Evolutionary conservation across 2,113 vertebrate genomes (phyloP).

Genomic region (Petrocephalus zakoni): DNA sequence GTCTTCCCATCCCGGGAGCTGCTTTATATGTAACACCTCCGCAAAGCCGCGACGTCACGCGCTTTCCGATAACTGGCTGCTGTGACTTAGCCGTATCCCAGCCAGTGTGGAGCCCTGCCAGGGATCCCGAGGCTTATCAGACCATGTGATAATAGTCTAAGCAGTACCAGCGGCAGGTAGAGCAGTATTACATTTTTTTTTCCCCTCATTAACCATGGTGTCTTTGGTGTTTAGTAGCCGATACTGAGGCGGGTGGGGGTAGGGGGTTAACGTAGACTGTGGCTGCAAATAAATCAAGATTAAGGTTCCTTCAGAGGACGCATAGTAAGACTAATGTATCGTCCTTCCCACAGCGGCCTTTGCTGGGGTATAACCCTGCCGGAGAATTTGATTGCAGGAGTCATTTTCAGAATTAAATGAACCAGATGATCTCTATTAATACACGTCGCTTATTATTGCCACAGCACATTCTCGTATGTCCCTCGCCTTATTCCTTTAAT

Average conservation of each 20-base stretch:
- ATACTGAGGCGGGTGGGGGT: not conserved
- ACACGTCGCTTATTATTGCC: not conserved
- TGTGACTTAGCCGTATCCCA: not conserved
- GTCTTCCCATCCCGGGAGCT: too few species aligned
- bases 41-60: not conserved
- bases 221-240: not conserved
- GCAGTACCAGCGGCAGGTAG: not conserved
- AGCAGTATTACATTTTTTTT: not conserved
- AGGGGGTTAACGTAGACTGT: constrained; percentile 12
- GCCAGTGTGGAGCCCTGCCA: not conserved
- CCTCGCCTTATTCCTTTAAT: not conserved
- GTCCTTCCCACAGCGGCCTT: not conserved
- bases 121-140: not conserved
- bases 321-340: constrained; percentile 11
- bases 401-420: not conserved
- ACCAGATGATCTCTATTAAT: constrained; percentile 6
- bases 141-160: not conserved
- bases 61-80: not conserved
- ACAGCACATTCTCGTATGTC: not conserved
- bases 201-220: not conserved
- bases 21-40: not conserved
- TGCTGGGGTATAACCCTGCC: not conserved
- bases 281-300: constrained; percentile 20
- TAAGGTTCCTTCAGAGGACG: constrained; percentile 6
- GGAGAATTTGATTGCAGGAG: not conserved